A percentile compares a stretch with the other conserved stretches of the same genome.
These are phyloP conservation scores for Chlamydotis undulata DNA, from an alignment of 2,113 vertebrate genomes.

Conservation along the genomic window DNA sequence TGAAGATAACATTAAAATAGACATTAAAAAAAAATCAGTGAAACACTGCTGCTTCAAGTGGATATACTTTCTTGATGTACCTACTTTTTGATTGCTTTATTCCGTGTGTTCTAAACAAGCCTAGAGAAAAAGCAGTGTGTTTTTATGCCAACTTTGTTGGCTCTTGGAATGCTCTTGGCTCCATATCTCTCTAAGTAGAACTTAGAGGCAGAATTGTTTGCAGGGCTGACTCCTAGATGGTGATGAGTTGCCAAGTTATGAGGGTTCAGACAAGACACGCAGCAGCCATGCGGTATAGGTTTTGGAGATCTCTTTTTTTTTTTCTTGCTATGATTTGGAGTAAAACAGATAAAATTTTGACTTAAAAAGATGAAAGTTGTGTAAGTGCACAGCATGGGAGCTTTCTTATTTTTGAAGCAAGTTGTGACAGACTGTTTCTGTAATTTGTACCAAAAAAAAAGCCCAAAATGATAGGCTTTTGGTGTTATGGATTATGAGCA, in stretches of 20 bases:
- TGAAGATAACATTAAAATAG: neutral
- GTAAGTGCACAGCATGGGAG: neutral
- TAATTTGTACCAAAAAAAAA: neutral
- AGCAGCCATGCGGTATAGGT: neutral
- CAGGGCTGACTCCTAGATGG: neutral
- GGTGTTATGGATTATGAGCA: neutral
- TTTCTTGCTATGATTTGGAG: neutral
- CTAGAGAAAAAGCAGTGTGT: neutral
- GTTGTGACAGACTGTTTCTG: neutral
- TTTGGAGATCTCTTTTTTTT: neutral
- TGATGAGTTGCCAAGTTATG: neutral
- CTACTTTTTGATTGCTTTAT: neutral
- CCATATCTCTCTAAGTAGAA: neutral
- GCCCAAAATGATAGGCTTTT: neutral
- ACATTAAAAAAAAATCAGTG: neutral
- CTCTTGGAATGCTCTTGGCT: neutral
- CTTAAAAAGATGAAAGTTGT: neutral
- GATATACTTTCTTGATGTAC: neutral
- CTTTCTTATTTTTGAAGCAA: neutral
- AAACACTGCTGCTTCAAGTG: neutral
- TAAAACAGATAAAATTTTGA: neutral
- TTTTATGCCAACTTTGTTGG: neutral
- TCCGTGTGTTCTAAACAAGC: neutral
- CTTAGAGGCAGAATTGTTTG: neutral
- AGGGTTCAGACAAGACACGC: neutral